Evolutionary conservation across 2,113 vertebrate genomes (phyloP).

Genomic region (Cisticola juncidis): DNA sequence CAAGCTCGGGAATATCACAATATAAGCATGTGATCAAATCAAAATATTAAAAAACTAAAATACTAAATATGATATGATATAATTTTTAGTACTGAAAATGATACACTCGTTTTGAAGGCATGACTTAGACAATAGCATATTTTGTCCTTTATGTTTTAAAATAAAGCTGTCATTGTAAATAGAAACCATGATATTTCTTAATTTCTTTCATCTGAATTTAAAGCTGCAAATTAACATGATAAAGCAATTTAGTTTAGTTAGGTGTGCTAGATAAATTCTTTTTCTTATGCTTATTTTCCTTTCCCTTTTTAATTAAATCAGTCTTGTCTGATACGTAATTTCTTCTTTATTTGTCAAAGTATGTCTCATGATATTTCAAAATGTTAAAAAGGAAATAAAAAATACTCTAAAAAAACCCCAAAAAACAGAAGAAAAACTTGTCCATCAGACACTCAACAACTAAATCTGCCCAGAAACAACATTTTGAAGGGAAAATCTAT

Average conservation of each 20-base stretch:
- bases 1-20: not conserved
- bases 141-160: not conserved
- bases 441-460: slow-evolving; percentile 1
- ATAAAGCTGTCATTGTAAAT: not conserved
- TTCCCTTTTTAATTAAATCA: not conserved
- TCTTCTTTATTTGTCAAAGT: not conserved
- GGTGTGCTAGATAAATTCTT: not conserved
- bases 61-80: no score
- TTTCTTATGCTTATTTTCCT: not conserved
- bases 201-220: not conserved
- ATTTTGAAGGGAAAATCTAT: slow-evolving; percentile 35
- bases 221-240: not conserved
- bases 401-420: not conserved
- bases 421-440: not conserved
- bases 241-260: not conserved
- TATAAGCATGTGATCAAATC: not conserved
- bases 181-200: not conserved
- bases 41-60: not conserved
- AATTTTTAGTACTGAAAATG: no score
- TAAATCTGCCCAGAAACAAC: slow-evolving; percentile 1
- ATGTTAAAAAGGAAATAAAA: slow-evolving; percentile 5
- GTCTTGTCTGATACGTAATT: not conserved
- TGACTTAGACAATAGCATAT: not conserved
- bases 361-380: not conserved
- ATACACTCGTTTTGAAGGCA: not conserved